A percentile compares a stretch with the other conserved stretches of the same genome.
Evolutionary conservation across 1,140 invertebrate species (phyloP).

Genomic region (Heliconius himera): DNA sequence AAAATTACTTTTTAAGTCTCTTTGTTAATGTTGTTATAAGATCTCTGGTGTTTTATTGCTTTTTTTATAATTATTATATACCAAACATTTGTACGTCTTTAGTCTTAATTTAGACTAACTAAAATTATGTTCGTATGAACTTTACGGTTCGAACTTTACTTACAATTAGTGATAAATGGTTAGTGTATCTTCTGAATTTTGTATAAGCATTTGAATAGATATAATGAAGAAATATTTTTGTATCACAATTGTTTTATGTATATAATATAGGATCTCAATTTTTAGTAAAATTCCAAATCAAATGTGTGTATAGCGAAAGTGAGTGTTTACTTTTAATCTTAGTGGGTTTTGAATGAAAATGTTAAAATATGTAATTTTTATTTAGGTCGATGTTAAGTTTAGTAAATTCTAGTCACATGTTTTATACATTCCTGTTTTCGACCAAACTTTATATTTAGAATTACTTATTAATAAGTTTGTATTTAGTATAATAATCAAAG

Average conservation of each 20-base stretch:
- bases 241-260: constrained; percentile 28
- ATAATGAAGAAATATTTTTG: constrained; percentile 29
- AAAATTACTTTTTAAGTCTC: constrained; percentile 53
- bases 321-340: constrained; percentile 53
- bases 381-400: constrained; percentile 79
- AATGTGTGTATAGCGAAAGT: constrained; percentile 49
- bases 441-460: constrained; percentile 70
- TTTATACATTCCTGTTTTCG: constrained; percentile 80
- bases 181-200: constrained; percentile 20
- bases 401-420: constrained; percentile 80
- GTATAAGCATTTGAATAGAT: constrained; percentile 22
- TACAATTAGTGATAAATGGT: constrained; percentile 19
- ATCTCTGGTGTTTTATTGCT: constrained; percentile 11
- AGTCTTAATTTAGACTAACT: background rate
- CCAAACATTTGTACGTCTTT: background rate
- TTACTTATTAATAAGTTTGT: constrained; percentile 46
- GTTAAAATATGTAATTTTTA: constrained; percentile 74
- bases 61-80: constrained; percentile 7
- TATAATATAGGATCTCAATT: constrained; percentile 67
- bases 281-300: constrained; percentile 59
- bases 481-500: constrained; percentile 42
- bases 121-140: background rate
- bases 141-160: constrained; percentile 1
- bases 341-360: constrained; percentile 57
- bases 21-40: constrained; percentile 40